Evolutionary conservation across 1,140 invertebrate species (phyloP), one percentile per base, ranked within the genome.

Genomic region (Amphibalanus amphitrite): DNA sequence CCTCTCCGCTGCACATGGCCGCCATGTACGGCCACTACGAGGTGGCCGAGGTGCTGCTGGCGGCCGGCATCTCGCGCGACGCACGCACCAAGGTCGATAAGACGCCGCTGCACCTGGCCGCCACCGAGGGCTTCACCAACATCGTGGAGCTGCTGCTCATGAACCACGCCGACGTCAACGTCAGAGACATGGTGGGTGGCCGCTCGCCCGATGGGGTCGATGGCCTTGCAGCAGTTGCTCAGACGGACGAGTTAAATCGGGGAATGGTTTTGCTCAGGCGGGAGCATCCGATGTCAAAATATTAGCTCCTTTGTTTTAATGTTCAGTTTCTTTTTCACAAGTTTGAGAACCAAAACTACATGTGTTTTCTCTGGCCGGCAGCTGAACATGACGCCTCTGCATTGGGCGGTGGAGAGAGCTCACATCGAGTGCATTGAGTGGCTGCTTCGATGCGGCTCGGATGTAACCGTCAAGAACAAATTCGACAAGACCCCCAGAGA

Each of bases 351-450:
- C n/a, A n/a, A n/a, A n/a, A n/a, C n/a, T n/a, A n/a, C n/a, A n/a
- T n/a, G n/a, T n/a, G n/a, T n/a, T n/a, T n/a, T n/a, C n/a, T 47
- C 40, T 70, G 70, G 29, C 69, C 77, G 76, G 10, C 69, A 91
- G 91, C 81, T 96, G 33, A 87, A 87, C 78, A 96, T 95, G 93
- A 95, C 93, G 29, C 92, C 93, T 33, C 82, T 97, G 29, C 93
- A 97, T 82, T 97, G 93, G 94, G 92, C 93, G 17, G 90, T 90
- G 69, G 92, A 95, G 81, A 86, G 89, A 75, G 86, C 87, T n/a
- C 88, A 93, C 79, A 76, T 84, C 38, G 83, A 84, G 69, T 86
- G 88, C 65, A 73, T 65, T 28, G 70, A 71, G 67, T 71, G 72
- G 68, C 81, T 96, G 69, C 77, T 96, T 3, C 83, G 86, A 71